Percentiles rank a stretch among this genome's conserved stretches.
These are phyloP conservation scores for Montipora foliosa DNA, from an alignment of 64 coral and sea anemone genomes.

Conservation along the genomic window DNA sequence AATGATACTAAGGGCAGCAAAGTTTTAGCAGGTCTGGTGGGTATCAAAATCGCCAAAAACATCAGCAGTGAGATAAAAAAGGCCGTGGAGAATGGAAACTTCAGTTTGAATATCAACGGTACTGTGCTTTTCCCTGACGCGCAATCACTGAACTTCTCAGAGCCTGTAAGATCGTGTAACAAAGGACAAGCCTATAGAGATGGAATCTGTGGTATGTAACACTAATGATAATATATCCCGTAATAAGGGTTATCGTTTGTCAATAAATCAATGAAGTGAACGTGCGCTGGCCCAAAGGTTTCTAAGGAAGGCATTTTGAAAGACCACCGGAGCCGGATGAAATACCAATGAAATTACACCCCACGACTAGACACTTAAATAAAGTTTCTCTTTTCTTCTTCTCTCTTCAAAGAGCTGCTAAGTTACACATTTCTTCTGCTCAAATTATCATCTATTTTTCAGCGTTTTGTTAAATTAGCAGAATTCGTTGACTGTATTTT, in stretches of 20 bases:
- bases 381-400: too few relatives aligned
- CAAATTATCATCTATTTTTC: not conserved
- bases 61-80: constrained; percentile 17
- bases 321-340: not conserved
- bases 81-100: constrained; percentile 34
- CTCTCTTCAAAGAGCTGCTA: not conserved
- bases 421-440: not conserved
- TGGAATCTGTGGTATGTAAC: constrained; percentile 41
- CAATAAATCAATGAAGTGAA: not conserved
- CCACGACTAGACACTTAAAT: too few relatives aligned
- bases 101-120: constrained; percentile 45
- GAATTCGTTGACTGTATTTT: not conserved
- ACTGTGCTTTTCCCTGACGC: not conserved
- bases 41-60: not conserved
- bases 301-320: not conserved
- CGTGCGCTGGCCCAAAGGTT: not conserved
- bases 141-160: constrained; percentile 23
- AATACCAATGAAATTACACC: not conserved
- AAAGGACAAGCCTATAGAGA: constrained; percentile 45
- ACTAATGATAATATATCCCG: not conserved
- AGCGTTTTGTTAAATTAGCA: not conserved
- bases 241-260: not conserved
- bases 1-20: not conserved
- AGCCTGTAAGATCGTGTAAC: not conserved
- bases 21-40: not conserved